Percentiles rank a stretch among this genome's conserved stretches.
Conservation (phyloP, 2,113 vertebrate species). For the Gallinago jamesoni region DNA sequence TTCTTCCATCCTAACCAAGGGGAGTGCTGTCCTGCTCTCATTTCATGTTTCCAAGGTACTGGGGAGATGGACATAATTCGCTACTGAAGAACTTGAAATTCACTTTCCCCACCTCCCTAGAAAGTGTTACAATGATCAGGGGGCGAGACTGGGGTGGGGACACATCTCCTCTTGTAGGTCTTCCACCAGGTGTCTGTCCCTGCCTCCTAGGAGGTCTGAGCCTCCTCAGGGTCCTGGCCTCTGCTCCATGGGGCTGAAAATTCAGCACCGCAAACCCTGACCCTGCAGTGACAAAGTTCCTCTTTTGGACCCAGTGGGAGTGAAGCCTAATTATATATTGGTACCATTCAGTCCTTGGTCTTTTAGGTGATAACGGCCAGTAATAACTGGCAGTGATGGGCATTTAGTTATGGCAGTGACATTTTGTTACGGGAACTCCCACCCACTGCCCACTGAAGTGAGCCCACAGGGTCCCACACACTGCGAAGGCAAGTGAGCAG, state of each 20-base stretch:
- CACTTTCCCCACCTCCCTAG: neutral
- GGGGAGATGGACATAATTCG: neutral
- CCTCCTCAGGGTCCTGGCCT: neutral
- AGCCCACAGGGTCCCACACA: neutral
- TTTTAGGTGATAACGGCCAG: neutral
- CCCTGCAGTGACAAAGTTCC: neutral
- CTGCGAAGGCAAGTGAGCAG: neutral
- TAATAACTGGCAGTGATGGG: neutral
- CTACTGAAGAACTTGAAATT: neutral
- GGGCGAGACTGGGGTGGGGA: neutral
- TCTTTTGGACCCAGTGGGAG: neutral
- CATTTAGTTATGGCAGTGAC: neutral
- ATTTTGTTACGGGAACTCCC: neutral
- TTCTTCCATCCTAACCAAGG: neutral
- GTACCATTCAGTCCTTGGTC: neutral
- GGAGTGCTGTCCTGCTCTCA: neutral
- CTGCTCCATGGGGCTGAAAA: neutral
- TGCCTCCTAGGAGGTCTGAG: neutral
- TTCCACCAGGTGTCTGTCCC: neutral
- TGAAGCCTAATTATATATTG: neutral
- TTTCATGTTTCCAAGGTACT: neutral
- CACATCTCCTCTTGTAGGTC: neutral
- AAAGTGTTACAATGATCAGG: neutral
- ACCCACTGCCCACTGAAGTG: neutral
- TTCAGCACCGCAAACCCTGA: neutral